These are phyloP conservation scores for Petrocephalus schoutedeni DNA, from an alignment of 2,797 vertebrate genomes.

Conservation along the genomic window DNA sequence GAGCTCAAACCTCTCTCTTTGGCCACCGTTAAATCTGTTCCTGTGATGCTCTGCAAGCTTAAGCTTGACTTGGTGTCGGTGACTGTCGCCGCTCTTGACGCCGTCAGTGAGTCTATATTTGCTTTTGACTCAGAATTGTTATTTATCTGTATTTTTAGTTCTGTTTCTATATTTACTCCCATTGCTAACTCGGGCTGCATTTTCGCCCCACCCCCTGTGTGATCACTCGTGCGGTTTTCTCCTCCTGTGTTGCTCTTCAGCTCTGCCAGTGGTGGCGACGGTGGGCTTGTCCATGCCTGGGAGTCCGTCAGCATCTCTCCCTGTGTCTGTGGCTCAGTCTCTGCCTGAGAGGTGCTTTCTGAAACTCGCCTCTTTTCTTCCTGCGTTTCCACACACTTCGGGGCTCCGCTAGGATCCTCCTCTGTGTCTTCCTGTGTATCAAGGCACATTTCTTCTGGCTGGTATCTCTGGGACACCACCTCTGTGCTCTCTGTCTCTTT, in stretches of 20 bases:
- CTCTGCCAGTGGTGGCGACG: background rate
- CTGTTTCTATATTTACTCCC: background rate
- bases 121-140: background rate
- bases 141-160: background rate
- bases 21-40: background rate
- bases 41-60: background rate
- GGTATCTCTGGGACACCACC: background rate
- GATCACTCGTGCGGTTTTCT: background rate
- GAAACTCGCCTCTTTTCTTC: background rate
- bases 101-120: background rate
- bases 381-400: background rate
- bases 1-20: background rate
- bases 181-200: constrained; percentile 21
- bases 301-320: constrained; percentile 24
- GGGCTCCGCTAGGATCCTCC: background rate
- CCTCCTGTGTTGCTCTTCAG: background rate
- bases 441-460: background rate
- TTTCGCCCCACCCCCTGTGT: background rate
- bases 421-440: background rate
- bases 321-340: background rate
- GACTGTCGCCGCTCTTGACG: background rate
- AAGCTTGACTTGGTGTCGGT: background rate
- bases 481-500: background rate
- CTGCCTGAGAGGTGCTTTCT: background rate
- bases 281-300: background rate